Percentiles rank a stretch among this genome's conserved stretches.
Evolutionary conservation across 2,797 vertebrate genomes (phyloP).

Genomic region (Podarcis siculus): DNA sequence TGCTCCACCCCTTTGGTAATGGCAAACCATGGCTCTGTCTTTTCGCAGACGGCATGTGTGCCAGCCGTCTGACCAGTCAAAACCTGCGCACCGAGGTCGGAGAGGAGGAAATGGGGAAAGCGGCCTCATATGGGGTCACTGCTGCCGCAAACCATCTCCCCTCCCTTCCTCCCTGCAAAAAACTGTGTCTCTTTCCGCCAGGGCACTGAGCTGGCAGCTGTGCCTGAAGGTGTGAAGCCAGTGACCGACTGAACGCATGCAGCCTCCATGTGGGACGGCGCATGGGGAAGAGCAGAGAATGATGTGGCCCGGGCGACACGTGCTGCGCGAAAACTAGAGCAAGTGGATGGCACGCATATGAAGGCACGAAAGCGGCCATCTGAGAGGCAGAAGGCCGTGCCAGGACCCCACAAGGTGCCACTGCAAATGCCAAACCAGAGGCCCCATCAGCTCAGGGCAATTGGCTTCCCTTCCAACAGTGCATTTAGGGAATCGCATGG

Average conservation of each 20-base stretch:
- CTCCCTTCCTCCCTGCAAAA: background rate
- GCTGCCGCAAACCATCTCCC: background rate
- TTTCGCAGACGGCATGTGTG: background rate
- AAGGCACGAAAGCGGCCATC: background rate
- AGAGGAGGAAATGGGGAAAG: background rate
- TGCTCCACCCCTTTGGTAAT: background rate
- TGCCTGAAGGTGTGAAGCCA: background rate
- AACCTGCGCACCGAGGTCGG: background rate
- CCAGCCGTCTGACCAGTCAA: slow-evolving; percentile 4
- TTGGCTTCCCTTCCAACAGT: background rate
- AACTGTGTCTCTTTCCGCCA: background rate
- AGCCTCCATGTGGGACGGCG: background rate
- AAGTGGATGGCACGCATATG: background rate
- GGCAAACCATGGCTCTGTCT: background rate
- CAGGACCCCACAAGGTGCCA: background rate
- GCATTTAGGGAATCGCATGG: background rate
- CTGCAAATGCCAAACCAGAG: background rate
- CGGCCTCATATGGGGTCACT: background rate
- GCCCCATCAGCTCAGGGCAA: background rate
- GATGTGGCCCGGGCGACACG: background rate
- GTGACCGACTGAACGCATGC: background rate
- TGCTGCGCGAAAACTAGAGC: slow-evolving; percentile 16
- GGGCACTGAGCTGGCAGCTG: background rate
- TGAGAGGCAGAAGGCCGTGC: background rate
- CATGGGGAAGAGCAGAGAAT: slow-evolving; percentile 4